Evolutionary conservation across 2,888 invertebrate species (phyloP).

Genomic region (Rhamnusium bicolor): DNA sequence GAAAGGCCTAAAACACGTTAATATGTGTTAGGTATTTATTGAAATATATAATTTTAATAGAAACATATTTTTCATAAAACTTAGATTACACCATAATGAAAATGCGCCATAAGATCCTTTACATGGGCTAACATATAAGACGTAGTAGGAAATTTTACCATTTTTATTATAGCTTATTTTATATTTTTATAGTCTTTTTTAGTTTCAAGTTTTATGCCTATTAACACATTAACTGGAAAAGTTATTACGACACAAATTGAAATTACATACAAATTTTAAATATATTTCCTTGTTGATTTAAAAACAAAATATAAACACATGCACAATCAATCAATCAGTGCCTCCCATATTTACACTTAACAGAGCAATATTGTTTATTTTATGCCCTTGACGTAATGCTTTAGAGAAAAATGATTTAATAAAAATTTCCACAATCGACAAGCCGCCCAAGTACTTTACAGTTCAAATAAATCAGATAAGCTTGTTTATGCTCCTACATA

Average conservation of each 20-base stretch:
- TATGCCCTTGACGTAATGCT: not conserved
- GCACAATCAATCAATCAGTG: constrained; percentile 1
- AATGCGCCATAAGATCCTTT: too few species aligned
- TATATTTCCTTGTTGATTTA: constrained; percentile 19
- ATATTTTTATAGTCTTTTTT: not conserved
- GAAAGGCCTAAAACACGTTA: too few species aligned
- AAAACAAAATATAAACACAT: not conserved
- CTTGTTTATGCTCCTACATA: too few species aligned
- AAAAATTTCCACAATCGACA: not conserved
- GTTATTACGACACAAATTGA: constrained; percentile 1
- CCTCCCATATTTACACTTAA: not conserved
- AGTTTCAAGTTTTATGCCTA: not conserved
- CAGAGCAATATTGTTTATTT: not conserved
- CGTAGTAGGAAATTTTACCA: not conserved
- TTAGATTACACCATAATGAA: too few species aligned
- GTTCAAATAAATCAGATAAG: not conserved
- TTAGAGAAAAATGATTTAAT: not conserved
- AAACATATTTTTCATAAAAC: too few species aligned
- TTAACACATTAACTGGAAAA: constrained; percentile 6
- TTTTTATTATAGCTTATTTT: constrained; percentile 5
- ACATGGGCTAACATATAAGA: not conserved
- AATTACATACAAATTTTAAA: constrained; percentile 1
- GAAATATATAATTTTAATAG: too few species aligned
- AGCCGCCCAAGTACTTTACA: not conserved
- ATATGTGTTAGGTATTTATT: too few species aligned